Conservation (phyloP, 2,888 invertebrate species). For the Esperia sulphurella region DNA sequence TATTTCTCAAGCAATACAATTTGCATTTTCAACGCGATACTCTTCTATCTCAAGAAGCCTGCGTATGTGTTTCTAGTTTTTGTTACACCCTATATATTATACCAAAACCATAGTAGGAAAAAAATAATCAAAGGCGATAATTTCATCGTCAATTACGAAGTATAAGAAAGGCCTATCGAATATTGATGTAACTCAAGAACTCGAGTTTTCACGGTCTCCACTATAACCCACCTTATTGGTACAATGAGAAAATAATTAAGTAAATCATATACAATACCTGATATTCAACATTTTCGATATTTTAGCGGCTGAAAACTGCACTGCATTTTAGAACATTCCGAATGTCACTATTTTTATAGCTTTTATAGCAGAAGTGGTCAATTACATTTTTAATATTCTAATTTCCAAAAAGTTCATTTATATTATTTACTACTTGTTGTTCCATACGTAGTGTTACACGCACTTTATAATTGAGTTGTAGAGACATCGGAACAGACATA, state of each 20-base stretch:
- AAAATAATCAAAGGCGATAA: no score
- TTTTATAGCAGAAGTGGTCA: not conserved
- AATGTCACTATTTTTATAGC: not conserved
- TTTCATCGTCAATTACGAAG: no score
- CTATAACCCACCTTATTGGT: constrained; percentile 37
- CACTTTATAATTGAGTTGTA: no score
- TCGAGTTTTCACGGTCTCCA: not conserved
- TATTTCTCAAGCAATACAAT: no score
- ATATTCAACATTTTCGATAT: not conserved
- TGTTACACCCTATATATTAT: no score
- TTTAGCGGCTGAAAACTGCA: not conserved
- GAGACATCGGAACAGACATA: no score
- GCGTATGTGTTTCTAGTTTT: no score
- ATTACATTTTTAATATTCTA: not conserved
- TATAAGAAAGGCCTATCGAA: not conserved
- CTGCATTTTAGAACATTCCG: not conserved
- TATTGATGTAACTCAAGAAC: not conserved
- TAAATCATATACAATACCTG: not conserved
- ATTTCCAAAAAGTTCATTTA: not conserved
- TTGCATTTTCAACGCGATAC: no score
- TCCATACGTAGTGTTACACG: no score
- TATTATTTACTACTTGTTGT: no score
- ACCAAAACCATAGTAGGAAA: no score
- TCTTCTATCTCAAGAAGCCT: no score
- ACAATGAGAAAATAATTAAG: constrained; percentile 21